phyloP scores from a whole-genome alignment of 2,888 invertebrate genomes.

The Malthinus flaveolus region DNA sequence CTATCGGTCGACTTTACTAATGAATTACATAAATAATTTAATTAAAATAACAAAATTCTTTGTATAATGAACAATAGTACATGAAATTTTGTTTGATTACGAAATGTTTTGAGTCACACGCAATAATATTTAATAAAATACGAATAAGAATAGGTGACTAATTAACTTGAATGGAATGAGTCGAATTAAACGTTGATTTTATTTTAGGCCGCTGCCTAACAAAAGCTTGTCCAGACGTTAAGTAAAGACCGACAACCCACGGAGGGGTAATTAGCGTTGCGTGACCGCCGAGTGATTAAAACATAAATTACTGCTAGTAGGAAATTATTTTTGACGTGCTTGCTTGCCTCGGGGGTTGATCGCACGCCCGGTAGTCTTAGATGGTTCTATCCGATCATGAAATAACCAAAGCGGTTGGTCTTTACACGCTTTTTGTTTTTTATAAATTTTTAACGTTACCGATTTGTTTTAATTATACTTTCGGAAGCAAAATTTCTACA shows the following conservation, averaged over 20 bases:
- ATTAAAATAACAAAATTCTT: too few species aligned
- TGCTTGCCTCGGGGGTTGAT: conserved; percentile 42
- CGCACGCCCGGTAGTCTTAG: conserved; percentile 25
- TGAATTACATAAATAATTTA: too few species aligned
- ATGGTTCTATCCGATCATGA: conserved; percentile 26
- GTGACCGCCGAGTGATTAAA: conserved; percentile 55
- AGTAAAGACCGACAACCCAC: conserved; percentile 46
- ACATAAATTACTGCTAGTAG: conserved; percentile 53
- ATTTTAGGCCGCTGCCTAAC: conserved; percentile 35
- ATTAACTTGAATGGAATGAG: conserved; percentile 20
- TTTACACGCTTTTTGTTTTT: conserved; percentile 5
- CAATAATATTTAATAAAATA: too few species aligned
- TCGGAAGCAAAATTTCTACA: too few species aligned
- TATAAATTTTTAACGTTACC: neutral
- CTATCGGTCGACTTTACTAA: too few species aligned
- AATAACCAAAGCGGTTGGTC: conserved; percentile 13
- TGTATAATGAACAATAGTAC: too few species aligned
- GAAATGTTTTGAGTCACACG: too few species aligned
- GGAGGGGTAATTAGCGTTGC: conserved; percentile 54
- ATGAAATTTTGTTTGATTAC: too few species aligned
- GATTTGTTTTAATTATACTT: too few species aligned
- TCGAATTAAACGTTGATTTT: conserved; percentile 21
- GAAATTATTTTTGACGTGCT: conserved; percentile 52
- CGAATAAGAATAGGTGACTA: conserved; percentile 12
- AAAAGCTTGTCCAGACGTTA: conserved; percentile 38